Evolutionary conservation across 1,140 invertebrate species (phyloP).

Genomic region (Elysia chlorotica): DNA sequence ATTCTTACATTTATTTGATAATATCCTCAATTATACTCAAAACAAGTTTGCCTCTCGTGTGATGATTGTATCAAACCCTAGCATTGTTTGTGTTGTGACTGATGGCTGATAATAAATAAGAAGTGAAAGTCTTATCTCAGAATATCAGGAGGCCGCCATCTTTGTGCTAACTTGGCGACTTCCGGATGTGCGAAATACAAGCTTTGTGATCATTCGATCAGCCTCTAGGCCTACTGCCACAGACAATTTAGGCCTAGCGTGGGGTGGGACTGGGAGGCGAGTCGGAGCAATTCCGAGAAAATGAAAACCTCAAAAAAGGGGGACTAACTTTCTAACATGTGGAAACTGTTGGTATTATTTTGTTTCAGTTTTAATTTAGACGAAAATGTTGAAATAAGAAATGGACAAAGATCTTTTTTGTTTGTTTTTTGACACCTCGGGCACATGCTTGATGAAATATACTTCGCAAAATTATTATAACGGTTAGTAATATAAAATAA

Average conservation of each 20-base stretch:
- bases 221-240: not conserved
- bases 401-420: not conserved
- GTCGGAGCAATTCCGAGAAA: too few relatives aligned
- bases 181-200: constrained; percentile 3
- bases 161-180: constrained; percentile 11
- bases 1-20: not conserved
- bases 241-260: not conserved
- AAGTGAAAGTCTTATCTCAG: too few relatives aligned
- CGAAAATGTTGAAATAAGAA: not conserved
- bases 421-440: not conserved
- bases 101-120: too few relatives aligned
- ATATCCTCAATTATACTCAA: not conserved
- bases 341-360: too few relatives aligned
- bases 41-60: not conserved
- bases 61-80: constrained; percentile 2
- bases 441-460: not conserved
- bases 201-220: not conserved
- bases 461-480: not conserved
- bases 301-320: not conserved
- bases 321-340: not conserved
- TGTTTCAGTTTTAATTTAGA: too few relatives aligned
- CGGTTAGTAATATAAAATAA: not conserved
- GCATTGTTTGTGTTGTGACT: too few relatives aligned
- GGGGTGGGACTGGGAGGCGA: not conserved
- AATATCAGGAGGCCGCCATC: constrained; percentile 22